Evolutionary conservation across 1,140 invertebrate genomes (phyloP), one percentile per base, ranked within the genome.

Genomic region (Drosophila neocordata): DNA sequence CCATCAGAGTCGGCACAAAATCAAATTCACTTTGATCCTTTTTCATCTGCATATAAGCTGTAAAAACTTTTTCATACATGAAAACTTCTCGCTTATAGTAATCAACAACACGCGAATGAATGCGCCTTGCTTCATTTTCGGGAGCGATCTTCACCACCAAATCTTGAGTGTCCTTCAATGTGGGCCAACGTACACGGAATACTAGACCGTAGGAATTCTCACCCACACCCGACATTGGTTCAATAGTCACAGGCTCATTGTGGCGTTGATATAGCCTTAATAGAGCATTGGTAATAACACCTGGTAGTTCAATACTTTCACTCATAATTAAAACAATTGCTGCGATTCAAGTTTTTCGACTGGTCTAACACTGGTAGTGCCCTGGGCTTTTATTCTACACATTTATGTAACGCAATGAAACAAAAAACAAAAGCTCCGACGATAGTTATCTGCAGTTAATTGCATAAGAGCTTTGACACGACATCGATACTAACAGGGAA

Each of bases 131-230:
- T 20, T 64, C 64, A 57, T 82, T 87, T 20, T 73, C 79, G 0
- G 83, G 83, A 1, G 83, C 73, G 20, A 88, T 77, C 56, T 88
- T 88, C 31, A 85, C 57, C 38, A 88, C 69, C 18, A 75, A 24
- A 0, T 8, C 1, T 4, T 53, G 12, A 15, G 41, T 7, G 20
- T 48, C 41, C 41, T 48, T 48, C 7, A 48, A 48, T 6, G 51
- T 53, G 9, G 53, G 75, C 69, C 66, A 69, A 63, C 53, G 66
- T 1, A 69, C 72, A 12, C 77, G 73, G 4, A 85, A 38, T 22
- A 88, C 73, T 51, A 77, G 72, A 6, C 83, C 83, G 31, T 79
- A 88, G 5, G 78, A 74, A 52, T 88, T 88, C 62, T 88, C 83
- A 53, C 83, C 83, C 9, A 73, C 68, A 13, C 83, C 83, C 1